These are phyloP conservation scores for Proteles cristata DNA, from an alignment of 2,113 vertebrate genomes.

Conservation along the genomic window DNA sequence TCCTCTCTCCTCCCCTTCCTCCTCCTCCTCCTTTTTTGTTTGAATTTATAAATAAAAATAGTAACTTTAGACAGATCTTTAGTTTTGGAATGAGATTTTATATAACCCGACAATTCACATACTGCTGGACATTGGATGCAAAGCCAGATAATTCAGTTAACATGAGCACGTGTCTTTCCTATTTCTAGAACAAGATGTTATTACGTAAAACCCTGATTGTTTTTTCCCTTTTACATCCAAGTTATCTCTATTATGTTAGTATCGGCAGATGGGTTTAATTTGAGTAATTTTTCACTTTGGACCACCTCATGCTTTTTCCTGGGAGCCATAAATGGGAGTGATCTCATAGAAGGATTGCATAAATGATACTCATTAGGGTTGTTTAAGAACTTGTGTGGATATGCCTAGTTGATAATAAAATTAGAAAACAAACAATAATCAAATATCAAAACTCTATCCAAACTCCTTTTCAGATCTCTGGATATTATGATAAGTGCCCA, in stretches of 20 bases:
- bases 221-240: slow-evolving; percentile 73
- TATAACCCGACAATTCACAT: neutral
- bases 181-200: slow-evolving; percentile 50
- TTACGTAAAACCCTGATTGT: slow-evolving; percentile 51
- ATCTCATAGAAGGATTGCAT: slow-evolving; percentile 78
- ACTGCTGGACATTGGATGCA: neutral
- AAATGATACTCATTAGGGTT: slow-evolving; percentile 71
- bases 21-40: neutral
- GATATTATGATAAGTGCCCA: slow-evolving; percentile 5
- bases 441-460: neutral
- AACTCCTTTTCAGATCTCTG: neutral
- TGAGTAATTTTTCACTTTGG: slow-evolving; percentile 75
- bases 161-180: neutral
- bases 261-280: slow-evolving; percentile 78
- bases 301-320: slow-evolving; percentile 72
- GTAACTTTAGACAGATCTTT: neutral
- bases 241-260: slow-evolving; percentile 47
- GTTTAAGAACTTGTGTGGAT: slow-evolving; percentile 54
- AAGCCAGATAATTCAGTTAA: slow-evolving; percentile 16
- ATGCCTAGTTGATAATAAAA: neutral
- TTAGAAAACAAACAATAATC: slow-evolving; percentile 47
- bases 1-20: neutral
- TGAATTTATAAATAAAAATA: neutral
- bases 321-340: slow-evolving; percentile 76
- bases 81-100: slow-evolving; percentile 44